Evolutionary conservation across 1,140 invertebrate genomes (phyloP), one percentile per base, ranked within the genome.

Genomic region (Contarinia nasturtii): DNA sequence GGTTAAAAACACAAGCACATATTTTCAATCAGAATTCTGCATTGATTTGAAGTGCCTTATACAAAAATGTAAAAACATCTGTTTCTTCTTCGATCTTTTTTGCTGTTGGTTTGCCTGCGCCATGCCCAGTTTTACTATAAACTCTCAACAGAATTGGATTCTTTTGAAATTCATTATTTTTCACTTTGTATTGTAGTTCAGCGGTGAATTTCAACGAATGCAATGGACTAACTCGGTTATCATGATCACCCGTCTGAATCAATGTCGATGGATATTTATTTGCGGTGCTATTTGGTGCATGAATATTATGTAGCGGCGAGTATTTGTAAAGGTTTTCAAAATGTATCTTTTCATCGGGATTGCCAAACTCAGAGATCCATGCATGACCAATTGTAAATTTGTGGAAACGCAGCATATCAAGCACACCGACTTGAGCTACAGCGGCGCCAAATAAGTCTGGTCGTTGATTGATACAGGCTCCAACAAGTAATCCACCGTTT

Each of bases 371-470:
- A 1, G 89, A 87, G 33, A 80, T 80, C 95, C 95, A 98, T 22
- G 89, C 86, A 65, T 88, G 82, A 1, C 93, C 95, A 60, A 97
- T 93, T 1, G 94, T 98, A 61, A 98, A 98, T 67, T 95, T 96
- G 67, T 98, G 90, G 68, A 91, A 98, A 37, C 92, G 74, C 38
- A 98, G 66, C 89, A 98, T 93, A 67, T 98, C 95, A 67, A 97
- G 74, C 0, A 98, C 93, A 33, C 91, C 89, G 50, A 93, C 89
- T 76, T 91, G 83, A 54, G 80, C 77, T 55, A 98, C 76, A 27
- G 79, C 86, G 54, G 86, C 87, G 20, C 87, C 90, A 68, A 86
- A 98, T 12, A 98, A 70, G 59, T 96, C 87, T 4, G 95, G 95
- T 44, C 89, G 72, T 68, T 98, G 94, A 73, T 98, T 97, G 37